Percentiles rank a stretch among this genome's conserved stretches.
phyloP scores from a whole-genome alignment of 2,113 vertebrate genomes.

The Riparia riparia region DNA sequence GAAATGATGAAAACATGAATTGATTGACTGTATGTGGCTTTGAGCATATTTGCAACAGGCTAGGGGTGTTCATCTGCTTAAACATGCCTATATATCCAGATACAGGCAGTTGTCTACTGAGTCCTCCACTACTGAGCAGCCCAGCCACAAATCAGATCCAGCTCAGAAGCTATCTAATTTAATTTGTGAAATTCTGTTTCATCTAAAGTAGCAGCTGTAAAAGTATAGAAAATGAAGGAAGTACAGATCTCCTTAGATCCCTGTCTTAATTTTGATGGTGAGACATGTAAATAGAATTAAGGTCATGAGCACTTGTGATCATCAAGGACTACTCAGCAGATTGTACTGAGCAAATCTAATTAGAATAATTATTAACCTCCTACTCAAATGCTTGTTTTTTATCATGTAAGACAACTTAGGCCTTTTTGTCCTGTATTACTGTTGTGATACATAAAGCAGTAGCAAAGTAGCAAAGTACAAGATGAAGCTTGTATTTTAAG shows the following conservation, averaged over 20 bases:
- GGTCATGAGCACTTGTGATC: neutral
- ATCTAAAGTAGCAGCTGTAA: neutral
- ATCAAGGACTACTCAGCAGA: neutral
- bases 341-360: neutral
- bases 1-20: neutral
- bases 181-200: neutral
- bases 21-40: neutral
- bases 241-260: neutral
- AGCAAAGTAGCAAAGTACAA: neutral
- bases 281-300: neutral
- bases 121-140: neutral
- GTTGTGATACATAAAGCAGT: neutral
- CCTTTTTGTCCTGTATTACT: neutral
- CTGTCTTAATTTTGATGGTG: neutral
- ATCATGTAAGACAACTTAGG: neutral
- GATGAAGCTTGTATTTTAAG: neutral
- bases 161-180: neutral
- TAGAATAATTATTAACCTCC: neutral
- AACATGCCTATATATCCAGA: neutral
- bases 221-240: neutral
- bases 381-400: neutral
- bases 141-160: neutral
- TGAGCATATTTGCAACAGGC: neutral
- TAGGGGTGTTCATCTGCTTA: neutral
- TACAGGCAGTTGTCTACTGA: neutral